Percentiles rank a stretch among this genome's conserved stretches.
Conservation (phyloP, 2,797 vertebrate species). For the Pterois miles region DNA sequence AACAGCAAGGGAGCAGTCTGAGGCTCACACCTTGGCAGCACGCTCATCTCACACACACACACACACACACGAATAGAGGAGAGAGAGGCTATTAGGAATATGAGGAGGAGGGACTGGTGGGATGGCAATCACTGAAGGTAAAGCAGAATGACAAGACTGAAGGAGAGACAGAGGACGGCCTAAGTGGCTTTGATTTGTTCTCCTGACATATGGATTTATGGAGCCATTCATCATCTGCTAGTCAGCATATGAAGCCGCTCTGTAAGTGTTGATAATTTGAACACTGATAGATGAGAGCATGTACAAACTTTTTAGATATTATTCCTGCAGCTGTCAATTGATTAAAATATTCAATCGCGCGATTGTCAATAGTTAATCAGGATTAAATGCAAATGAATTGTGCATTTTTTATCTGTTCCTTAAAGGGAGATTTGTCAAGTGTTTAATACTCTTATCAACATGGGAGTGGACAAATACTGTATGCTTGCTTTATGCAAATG, state of each 20-base stretch:
- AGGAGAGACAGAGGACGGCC: conserved; percentile 76
- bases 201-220: conserved; percentile 72
- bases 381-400: no score
- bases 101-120: conserved; percentile 59
- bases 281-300: conserved; percentile 17
- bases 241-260: conserved; percentile 37
- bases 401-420: no score
- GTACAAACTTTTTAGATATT: conserved; percentile 4
- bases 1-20: conserved; percentile 55
- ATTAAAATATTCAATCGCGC: no score
- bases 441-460: no score
- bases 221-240: conserved; percentile 63
- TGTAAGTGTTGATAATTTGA: conserved; percentile 52
- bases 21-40: conserved; percentile 43
- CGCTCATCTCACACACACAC: conserved; percentile 47
- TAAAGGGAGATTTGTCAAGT: no score
- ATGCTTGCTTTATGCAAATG: no score
- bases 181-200: conserved; percentile 78
- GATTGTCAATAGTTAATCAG: no score
- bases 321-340: no score
- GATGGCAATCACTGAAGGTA: conserved; percentile 54
- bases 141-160: conserved; percentile 71
- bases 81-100: conserved; percentile 68
- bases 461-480: no score
- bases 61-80: neutral